phyloP scores from a whole-genome alignment of 2,797 vertebrate species.

The Gephyroberyx darwinii region DNA sequence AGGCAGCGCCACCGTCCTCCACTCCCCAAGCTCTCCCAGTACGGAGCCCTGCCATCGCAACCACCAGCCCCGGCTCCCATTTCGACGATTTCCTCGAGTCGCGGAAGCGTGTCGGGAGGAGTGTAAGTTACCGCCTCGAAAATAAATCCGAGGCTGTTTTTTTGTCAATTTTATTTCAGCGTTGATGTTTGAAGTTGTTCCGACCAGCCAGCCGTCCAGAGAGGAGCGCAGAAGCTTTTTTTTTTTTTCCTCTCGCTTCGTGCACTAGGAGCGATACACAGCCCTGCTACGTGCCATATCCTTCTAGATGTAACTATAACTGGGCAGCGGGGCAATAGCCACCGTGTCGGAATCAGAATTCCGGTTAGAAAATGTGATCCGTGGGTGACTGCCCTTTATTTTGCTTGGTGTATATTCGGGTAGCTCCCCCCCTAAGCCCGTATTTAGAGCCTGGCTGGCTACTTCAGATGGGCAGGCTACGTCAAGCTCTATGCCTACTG shows the following conservation, averaged over 20 bases:
- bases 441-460: conserved; percentile 74
- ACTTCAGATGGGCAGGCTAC: conserved; percentile 78
- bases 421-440: conserved; percentile 50
- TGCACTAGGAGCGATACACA: conserved; percentile 67
- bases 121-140: conserved; percentile 67
- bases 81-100: conserved; percentile 62
- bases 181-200: conserved; percentile 72
- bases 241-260: conserved; percentile 54
- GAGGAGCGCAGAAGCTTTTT: conserved; percentile 64
- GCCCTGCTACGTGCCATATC: conserved; percentile 61
- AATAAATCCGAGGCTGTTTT: too few species aligned
- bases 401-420: conserved; percentile 46
- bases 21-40: conserved; percentile 72
- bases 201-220: conserved; percentile 57
- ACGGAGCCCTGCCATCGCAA: conserved; percentile 74
- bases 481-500: conserved; percentile 60
- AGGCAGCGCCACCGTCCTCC: conserved; percentile 69
- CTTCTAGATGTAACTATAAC: conserved; percentile 23
- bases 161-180: conserved; percentile 36
- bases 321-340: conserved; percentile 16
- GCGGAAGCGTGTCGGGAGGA: conserved; percentile 61
- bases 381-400: conserved; percentile 64
- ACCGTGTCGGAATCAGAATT: conserved; percentile 52
- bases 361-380: conserved; percentile 50
- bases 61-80: conserved; percentile 25